phyloP scores from a whole-genome alignment of 2,888 invertebrate species.

The Peribatodes rhomboidaria region DNA sequence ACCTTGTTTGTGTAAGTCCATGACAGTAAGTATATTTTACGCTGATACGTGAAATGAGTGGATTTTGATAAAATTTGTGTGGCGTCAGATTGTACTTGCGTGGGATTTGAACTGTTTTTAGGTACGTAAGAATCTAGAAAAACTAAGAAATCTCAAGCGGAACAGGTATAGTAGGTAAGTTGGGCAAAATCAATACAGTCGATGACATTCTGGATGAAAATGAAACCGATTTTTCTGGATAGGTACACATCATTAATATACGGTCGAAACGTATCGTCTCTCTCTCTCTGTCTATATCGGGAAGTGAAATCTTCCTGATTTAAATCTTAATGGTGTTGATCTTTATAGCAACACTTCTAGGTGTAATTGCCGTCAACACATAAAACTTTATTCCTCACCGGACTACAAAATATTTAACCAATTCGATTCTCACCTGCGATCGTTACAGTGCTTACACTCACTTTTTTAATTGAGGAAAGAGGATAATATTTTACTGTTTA shows the following conservation, averaged over 20 bases:
- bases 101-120: too few relatives aligned
- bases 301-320: slow-evolving; percentile 15
- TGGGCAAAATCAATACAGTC: neutral
- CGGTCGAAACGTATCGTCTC: slow-evolving; percentile 1
- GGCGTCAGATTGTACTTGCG: too few relatives aligned
- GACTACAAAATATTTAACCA: slow-evolving; percentile 43
- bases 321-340: slow-evolving; percentile 28
- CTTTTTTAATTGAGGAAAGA: slow-evolving; percentile 49
- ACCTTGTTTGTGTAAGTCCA: too few relatives aligned
- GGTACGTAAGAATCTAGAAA: too few relatives aligned
- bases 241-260: neutral
- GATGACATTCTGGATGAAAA: neutral
- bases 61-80: too few relatives aligned
- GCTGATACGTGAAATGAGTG: too few relatives aligned
- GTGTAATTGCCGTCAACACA: slow-evolving; percentile 36
- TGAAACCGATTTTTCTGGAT: too few relatives aligned
- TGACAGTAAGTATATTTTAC: too few relatives aligned
- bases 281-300: neutral
- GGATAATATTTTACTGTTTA: slow-evolving; percentile 48
- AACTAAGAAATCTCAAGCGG: too few relatives aligned
- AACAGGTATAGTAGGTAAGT: too few relatives aligned
- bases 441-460: slow-evolving; percentile 42
- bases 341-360: slow-evolving; percentile 33
- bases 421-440: slow-evolving; percentile 45
- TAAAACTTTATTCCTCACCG: slow-evolving; percentile 36